phyloP scores from a whole-genome alignment of 1,140 invertebrate species.

The Brachionus rubens region DNA sequence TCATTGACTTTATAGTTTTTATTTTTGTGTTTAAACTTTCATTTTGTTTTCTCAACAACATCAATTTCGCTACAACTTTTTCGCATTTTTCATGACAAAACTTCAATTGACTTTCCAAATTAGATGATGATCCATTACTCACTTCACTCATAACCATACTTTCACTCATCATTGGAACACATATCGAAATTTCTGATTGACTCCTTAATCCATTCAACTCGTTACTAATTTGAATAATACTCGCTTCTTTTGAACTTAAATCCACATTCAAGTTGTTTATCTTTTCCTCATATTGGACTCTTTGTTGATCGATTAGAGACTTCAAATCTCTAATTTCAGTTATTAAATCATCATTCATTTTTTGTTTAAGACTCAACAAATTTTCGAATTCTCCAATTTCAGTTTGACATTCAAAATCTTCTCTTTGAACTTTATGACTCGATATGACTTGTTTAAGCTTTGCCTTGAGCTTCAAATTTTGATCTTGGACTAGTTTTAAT shows the following conservation, averaged over 20 bases:
- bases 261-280: not conserved
- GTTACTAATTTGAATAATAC: not conserved
- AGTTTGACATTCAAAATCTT: not conserved
- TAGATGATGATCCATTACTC: not conserved
- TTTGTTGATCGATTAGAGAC: not conserved
- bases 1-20: slow-evolving; percentile 34
- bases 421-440: not conserved
- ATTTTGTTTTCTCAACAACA: slow-evolving; percentile 4
- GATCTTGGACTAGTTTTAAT: not conserved
- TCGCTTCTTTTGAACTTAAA: not conserved
- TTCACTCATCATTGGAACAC: not conserved
- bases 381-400: slow-evolving; percentile 16
- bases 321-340: not conserved
- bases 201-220: not conserved
- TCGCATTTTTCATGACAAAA: slow-evolving; percentile 39
- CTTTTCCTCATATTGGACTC: not conserved
- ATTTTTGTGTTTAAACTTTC: slow-evolving; percentile 28
- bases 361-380: not conserved
- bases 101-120: slow-evolving; percentile 24
- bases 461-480: slow-evolving; percentile 24
- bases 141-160: not conserved
- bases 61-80: slow-evolving; percentile 22
- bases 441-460: not conserved
- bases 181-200: not conserved
- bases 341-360: slow-evolving; percentile 10